A percentile compares a stretch with the other conserved stretches of the same genome.
Evolutionary conservation across 2,888 invertebrate species (phyloP).

Genomic region (Rhamphomyia laevipes): DNA sequence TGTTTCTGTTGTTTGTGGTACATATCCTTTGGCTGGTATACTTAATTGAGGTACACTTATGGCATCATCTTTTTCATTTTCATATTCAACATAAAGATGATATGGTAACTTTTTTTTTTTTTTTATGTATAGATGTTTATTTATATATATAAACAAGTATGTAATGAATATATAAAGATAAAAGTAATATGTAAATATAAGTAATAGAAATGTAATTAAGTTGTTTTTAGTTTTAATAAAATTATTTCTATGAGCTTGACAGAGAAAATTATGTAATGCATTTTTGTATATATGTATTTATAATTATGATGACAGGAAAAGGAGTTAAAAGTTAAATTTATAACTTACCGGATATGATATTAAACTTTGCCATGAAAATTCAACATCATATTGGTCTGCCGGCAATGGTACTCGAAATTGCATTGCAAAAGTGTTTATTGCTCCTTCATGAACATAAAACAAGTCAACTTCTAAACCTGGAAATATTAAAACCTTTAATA

Average conservation of each 20-base stretch:
- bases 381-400: constrained; percentile 64
- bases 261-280: neutral
- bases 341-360: constrained; percentile 58
- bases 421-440: constrained; percentile 75
- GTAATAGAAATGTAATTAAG: no score
- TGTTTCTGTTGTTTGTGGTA: constrained; percentile 58
- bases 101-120: constrained; percentile 50
- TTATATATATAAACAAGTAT: constrained; percentile 28
- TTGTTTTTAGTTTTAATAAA: no score
- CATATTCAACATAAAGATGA: constrained; percentile 64
- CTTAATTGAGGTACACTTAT: constrained; percentile 64
- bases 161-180: constrained; percentile 9
- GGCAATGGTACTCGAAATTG: constrained; percentile 72
- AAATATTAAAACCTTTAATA: constrained; percentile 22
- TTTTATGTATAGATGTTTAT: no score
- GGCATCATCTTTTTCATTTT: constrained; percentile 48
- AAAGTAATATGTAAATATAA: no score
- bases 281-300: neutral
- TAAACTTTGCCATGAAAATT: constrained; percentile 77
- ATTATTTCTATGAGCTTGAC: neutral
- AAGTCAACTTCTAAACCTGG: constrained; percentile 63
- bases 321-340: constrained; percentile 1
- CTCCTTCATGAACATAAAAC: constrained; percentile 73
- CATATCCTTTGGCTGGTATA: constrained; percentile 59
- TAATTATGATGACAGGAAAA: neutral